Evolutionary conservation across 2,113 vertebrate species (phyloP), one percentile per base, ranked within the genome.

Genomic region (Hippocampus guttulatus): DNA sequence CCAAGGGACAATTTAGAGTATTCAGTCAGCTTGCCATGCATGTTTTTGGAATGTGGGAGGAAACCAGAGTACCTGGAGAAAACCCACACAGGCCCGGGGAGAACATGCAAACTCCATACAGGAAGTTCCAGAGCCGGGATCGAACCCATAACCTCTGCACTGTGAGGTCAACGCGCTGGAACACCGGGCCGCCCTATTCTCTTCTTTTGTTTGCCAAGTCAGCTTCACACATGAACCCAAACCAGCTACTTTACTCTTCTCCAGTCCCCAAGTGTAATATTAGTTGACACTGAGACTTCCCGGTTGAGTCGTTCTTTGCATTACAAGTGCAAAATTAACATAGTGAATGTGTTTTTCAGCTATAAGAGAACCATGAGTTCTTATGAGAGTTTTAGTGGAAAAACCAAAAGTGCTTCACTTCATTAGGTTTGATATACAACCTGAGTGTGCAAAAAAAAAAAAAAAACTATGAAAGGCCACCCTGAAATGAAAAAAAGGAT

Each of bases 291-390:
- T 14, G 38, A 10, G 62, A 12, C 62, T 33, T n/a, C 20, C 21
- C 21, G 38, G 62, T 41, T 23, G 20, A 41, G 38, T 41, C 62
- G 3, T 40, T 64, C 38, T 41, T n/a, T 21, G 38, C 33, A 64
- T 64, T 64, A 11, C 62, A 43, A 64, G 38, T 41, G 21, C 20
- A 43, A 64, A 64, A 41, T 43, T 33, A 61, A 61, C 58, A 61
- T 61, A 33, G 58, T 61, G 58, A 30, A 61, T 15, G 58, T 61
- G 18, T n/a, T 33, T 61, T 61, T 33, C 27, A 33, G 27, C 58
- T 61, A 2, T 7, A 30, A 33, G 30, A 30, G 14, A 30, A 60
- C 25, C 15, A 33, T 61, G 58, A 61, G 58, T 60, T 30, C 27
- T 60, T 27, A 8, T 60, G 57, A 33, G 27, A 55, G 5, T 55